phyloP scores from a whole-genome alignment of 1,140 invertebrate genomes.

The Drosophila lacertosa region DNA sequence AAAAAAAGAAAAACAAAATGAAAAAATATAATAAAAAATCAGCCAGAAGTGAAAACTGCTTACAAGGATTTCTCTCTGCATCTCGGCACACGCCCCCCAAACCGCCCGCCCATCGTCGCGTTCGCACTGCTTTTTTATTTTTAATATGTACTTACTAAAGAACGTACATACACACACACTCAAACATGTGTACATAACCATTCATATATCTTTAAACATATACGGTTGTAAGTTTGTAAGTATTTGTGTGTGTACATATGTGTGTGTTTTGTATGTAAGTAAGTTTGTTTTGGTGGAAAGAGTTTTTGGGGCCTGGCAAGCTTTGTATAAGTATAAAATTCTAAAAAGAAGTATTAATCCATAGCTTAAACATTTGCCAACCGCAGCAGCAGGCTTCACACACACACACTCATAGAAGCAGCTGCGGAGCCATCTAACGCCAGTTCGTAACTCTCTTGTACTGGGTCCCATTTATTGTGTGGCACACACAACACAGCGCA shows the following conservation, averaged over 20 bases:
- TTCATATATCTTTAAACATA: constrained; percentile 7
- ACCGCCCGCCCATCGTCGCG: constrained; percentile 1
- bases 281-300: constrained; percentile 7
- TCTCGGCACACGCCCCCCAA: constrained; percentile 16
- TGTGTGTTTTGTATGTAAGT: constrained; percentile 15
- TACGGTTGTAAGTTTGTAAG: constrained; percentile 4
- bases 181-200: constrained; percentile 15
- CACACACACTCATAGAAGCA: constrained; percentile 6
- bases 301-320: constrained; percentile 9
- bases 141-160: constrained; percentile 55
- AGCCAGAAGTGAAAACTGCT: constrained; percentile 77
- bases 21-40: constrained; percentile 56
- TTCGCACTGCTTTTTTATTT: constrained; percentile 35
- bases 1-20: constrained; percentile 7
- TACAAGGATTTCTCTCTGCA: constrained; percentile 73
- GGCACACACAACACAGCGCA: constrained; percentile 46
- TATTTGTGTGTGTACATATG: constrained; percentile 21
- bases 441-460: neutral
- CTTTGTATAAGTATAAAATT: constrained; percentile 70
- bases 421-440: constrained; percentile 4
- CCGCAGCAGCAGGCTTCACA: constrained; percentile 38
- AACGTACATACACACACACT: constrained; percentile 26
- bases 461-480: constrained; percentile 10
- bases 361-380: constrained; percentile 81
- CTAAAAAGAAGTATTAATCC: constrained; percentile 81